A percentile compares a stretch with the other conserved stretches of the same genome.
Conservation (phyloP, 1,140 invertebrate species). For the Rhagoletis zephyria region DNA sequence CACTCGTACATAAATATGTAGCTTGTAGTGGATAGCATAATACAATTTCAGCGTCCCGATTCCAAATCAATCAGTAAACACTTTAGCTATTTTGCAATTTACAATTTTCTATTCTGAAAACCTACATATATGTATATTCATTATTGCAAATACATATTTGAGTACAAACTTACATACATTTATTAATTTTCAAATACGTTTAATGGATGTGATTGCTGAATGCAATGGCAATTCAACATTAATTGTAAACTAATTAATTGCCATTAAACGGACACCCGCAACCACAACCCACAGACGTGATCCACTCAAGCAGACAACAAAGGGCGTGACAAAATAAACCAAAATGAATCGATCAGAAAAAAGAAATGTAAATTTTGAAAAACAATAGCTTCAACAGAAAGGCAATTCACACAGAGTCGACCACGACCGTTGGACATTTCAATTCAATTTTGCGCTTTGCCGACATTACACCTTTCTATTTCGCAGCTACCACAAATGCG, state of each 20-base stretch:
- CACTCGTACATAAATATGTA: no score
- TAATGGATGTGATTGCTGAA: neutral
- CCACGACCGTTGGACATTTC: neutral
- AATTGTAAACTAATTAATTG: constrained; percentile 13
- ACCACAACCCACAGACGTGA: neutral
- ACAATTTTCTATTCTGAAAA: no score
- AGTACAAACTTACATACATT: no score
- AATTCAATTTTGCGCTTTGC: neutral
- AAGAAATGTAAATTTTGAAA: neutral
- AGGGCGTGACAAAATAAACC: neutral
- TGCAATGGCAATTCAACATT: constrained; percentile 16
- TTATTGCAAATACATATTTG: no score
- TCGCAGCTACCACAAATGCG: constrained; percentile 13
- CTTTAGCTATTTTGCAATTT: no score
- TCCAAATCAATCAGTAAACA: no score
- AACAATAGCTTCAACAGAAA: neutral
- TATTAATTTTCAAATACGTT: neutral
- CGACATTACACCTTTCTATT: neutral
- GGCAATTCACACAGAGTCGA: neutral
- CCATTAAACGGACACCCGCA: neutral
- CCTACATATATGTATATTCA: no score
- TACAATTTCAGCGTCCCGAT: no score
- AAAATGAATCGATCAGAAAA: neutral
- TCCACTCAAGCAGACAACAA: neutral
- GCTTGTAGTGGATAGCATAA: no score